Conservation (phyloP, 2,888 invertebrate species). For the Rhingia rostrata region DNA sequence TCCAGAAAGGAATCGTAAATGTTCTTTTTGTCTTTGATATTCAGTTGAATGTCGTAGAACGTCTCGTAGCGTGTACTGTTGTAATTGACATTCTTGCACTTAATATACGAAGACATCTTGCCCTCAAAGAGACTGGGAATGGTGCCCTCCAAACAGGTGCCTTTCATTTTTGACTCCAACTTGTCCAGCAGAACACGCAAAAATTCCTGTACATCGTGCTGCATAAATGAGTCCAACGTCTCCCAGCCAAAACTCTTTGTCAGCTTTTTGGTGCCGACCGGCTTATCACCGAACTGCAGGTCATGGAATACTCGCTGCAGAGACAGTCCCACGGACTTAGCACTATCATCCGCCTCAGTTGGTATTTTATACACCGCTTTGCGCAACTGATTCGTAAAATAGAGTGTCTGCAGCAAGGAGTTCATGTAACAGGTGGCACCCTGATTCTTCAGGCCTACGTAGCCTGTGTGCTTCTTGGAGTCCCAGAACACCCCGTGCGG, state of each 20-base stretch:
- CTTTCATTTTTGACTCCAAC: slow-evolving; percentile 99
- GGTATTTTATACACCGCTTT: slow-evolving; percentile 99
- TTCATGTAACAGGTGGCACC: slow-evolving; percentile 99
- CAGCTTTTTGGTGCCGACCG: slow-evolving; percentile 99
- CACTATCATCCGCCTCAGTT: slow-evolving; percentile 98
- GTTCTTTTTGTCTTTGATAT: slow-evolving; percentile 98
- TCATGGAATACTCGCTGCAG: slow-evolving; percentile 99
- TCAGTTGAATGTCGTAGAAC: slow-evolving; percentile 99
- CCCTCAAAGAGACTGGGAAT: slow-evolving; percentile 99
- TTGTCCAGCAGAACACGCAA: slow-evolving; percentile 95
- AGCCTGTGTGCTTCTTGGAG: slow-evolving; percentile 97
- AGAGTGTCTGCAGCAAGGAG: slow-evolving; percentile 97
- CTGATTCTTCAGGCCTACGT: slow-evolving; percentile 97
- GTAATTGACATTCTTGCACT: slow-evolving; percentile 98
- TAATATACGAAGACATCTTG: slow-evolving; percentile 99
- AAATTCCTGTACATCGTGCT: slow-evolving; percentile 97
- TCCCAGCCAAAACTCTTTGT: slow-evolving; percentile 99
- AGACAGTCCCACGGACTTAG: slow-evolving; percentile 94
- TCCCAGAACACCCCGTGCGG: slow-evolving; percentile 98
- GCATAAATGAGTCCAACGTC: slow-evolving; percentile 99
- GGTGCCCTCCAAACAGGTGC: slow-evolving; percentile 98
- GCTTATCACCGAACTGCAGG: slow-evolving; percentile 97
- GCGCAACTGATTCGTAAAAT: slow-evolving; percentile 95
- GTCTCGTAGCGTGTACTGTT: slow-evolving; percentile 97
- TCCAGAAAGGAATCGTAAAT: slow-evolving; percentile 98